Evolutionary conservation across 2,888 invertebrate genomes (phyloP).

Genomic region (Tachina lurida): DNA sequence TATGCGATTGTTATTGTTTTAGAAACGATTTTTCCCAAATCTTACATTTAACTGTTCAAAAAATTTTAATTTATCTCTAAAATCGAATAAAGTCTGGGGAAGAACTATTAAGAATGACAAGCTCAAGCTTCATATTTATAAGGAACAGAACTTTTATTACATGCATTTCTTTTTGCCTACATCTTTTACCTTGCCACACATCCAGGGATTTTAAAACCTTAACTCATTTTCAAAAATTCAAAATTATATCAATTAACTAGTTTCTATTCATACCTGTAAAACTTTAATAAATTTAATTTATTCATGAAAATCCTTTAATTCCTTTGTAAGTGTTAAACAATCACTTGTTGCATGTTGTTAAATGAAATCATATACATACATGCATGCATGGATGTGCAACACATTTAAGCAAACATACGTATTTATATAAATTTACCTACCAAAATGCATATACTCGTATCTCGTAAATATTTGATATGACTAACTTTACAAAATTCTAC

Average conservation of each 20-base stretch:
- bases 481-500: constrained; percentile 62
- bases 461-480: constrained; percentile 50
- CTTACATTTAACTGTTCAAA: too few relatives aligned
- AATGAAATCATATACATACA: constrained; percentile 36
- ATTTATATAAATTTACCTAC: too few relatives aligned
- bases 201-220: not conserved
- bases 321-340: constrained; percentile 62
- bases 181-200: not conserved
- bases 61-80: too few relatives aligned
- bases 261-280: constrained; percentile 22
- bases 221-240: constrained; percentile 9
- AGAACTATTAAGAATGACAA: too few relatives aligned
- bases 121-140: too few relatives aligned
- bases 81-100: too few relatives aligned
- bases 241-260: constrained; percentile 29
- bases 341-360: constrained; percentile 59
- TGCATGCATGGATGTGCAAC: constrained; percentile 11
- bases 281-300: constrained; percentile 50
- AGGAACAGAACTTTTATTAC: too few relatives aligned
- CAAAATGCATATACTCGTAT: not conserved
- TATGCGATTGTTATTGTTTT: too few relatives aligned
- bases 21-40: too few relatives aligned
- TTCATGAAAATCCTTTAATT: constrained; percentile 64
- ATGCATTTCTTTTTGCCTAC: too few relatives aligned
- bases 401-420: not conserved